phyloP scores from a whole-genome alignment of 2,797 vertebrate genomes.

The Sardinella longiceps region DNA sequence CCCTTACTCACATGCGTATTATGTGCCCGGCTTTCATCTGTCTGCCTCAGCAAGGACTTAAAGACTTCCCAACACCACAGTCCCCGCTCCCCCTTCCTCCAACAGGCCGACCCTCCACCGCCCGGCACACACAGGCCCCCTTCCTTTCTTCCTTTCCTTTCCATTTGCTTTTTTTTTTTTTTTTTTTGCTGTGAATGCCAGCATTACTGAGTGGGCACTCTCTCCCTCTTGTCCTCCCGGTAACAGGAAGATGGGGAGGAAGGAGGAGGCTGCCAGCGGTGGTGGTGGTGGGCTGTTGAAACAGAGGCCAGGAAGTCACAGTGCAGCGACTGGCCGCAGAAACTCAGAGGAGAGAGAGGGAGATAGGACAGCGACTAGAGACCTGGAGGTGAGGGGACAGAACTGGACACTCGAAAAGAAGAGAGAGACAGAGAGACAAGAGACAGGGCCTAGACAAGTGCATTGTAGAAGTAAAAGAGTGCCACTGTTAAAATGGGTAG shows the following conservation, averaged over 20 bases:
- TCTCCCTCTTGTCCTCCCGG: neutral
- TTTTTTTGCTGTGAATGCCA: neutral
- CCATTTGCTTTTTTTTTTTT: neutral
- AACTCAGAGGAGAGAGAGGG: neutral
- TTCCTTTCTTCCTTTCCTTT: neutral
- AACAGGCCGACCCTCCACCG: neutral
- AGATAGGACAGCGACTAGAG: neutral
- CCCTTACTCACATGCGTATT: neutral
- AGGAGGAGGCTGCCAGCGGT: conserved; percentile 1
- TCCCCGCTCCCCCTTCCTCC: neutral
- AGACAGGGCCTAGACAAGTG: neutral
- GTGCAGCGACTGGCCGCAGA: conserved; percentile 37
- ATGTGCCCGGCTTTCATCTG: neutral
- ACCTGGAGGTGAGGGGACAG: neutral
- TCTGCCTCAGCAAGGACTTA: conserved; percentile 1
- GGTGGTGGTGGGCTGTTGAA: conserved; percentile 44
- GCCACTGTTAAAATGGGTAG: neutral
- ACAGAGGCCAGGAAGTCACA: conserved; percentile 43
- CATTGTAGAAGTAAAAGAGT: neutral
- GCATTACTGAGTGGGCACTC: neutral
- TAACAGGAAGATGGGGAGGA: conserved; percentile 54
- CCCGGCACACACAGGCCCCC: conserved; percentile 14
- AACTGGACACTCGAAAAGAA: neutral
- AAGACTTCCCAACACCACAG: neutral
- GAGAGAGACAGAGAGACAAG: conserved; percentile 36